phyloP scores from a whole-genome alignment of 2,113 vertebrate species.

The Pelusios castaneus region DNA sequence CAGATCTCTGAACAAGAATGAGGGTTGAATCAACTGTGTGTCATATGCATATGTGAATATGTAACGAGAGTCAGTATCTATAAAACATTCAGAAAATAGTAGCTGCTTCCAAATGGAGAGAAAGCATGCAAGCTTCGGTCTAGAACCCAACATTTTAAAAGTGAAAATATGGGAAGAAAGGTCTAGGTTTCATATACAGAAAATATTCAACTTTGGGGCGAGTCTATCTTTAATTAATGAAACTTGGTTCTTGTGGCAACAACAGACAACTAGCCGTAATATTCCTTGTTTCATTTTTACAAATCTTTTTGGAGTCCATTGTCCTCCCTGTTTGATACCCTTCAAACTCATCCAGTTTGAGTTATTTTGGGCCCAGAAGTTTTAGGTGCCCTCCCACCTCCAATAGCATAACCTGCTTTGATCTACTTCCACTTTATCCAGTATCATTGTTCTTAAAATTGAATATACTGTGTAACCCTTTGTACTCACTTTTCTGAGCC shows the following conservation, averaged over 20 bases:
- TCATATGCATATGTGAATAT: not conserved
- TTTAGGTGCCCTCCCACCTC: not conserved
- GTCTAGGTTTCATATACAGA: not conserved
- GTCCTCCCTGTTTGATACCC: not conserved
- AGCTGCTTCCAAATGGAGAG: not conserved
- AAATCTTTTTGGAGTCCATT: not conserved
- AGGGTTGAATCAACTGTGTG: not conserved
- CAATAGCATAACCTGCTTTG: not conserved
- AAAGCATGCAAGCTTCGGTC: rapidly evolving
- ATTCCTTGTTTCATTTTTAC: not conserved
- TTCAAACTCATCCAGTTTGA: not conserved
- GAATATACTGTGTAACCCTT: not conserved
- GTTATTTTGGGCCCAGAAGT: not conserved
- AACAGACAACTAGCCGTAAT: not conserved
- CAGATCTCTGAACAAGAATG: not conserved
- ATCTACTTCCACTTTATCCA: not conserved
- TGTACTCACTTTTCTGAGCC: not conserved
- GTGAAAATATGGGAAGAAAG: not conserved
- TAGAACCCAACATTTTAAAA: not conserved
- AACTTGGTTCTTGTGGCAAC: not conserved
- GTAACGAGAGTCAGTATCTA: not conserved
- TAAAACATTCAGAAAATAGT: not conserved
- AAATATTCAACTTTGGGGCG: not conserved
- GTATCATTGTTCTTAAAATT: not conserved
- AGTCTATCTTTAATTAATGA: not conserved